A percentile compares a stretch with the other conserved stretches of the same genome.
Conservation (phyloP, 2,797 vertebrate species). For the Nannoperca australis region DNA sequence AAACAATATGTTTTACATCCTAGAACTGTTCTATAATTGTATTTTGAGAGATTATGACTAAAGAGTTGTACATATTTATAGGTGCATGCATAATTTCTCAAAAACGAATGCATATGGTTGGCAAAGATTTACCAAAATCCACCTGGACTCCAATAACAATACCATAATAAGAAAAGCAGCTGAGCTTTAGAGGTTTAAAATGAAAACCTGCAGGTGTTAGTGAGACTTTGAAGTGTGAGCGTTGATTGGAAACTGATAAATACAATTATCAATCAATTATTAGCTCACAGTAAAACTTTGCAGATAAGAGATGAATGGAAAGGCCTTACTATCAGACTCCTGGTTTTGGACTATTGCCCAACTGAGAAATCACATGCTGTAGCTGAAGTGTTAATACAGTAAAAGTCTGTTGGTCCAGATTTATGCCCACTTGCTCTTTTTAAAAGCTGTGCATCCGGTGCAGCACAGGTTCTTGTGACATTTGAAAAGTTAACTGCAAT, state of each 20-base stretch:
- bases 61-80: neutral
- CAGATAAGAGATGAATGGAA: conserved; percentile 18
- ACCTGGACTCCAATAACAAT: neutral
- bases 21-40: neutral
- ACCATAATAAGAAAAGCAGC: neutral
- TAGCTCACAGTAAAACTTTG: conserved; percentile 1
- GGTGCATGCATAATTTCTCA: neutral
- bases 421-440: conserved; percentile 41
- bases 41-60: neutral
- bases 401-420: conserved; percentile 7
- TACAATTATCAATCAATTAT: conserved; percentile 27
- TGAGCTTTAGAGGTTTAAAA: neutral
- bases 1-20: neutral
- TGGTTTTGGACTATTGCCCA: neutral
- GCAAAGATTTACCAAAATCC: neutral
- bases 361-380: conserved; percentile 8
- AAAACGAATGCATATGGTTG: neutral
- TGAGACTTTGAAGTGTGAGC: neutral
- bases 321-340: neutral
- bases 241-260: conserved; percentile 13
- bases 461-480: conserved; percentile 36
- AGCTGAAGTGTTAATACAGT: conserved; percentile 14
- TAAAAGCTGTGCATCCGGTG: conserved; percentile 9
- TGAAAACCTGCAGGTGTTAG: neutral
- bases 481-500: conserved; percentile 52